These are phyloP conservation scores for Fukomys damarensis DNA, from an alignment of 2,113 vertebrate genomes.

Conservation along the genomic window DNA sequence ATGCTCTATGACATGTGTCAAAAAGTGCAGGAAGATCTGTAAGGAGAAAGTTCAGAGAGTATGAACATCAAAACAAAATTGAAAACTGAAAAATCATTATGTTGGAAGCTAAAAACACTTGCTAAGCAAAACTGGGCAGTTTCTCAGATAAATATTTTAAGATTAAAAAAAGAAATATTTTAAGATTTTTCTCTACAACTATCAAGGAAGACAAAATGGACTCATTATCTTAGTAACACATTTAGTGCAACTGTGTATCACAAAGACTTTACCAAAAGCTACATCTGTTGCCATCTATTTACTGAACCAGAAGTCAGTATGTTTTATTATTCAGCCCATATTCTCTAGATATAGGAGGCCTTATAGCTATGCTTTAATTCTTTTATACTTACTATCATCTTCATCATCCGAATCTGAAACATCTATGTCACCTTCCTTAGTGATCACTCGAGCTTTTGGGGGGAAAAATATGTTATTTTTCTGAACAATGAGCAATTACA, in stretches of 20 bases:
- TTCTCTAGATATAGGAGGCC: background rate
- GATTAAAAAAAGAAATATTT: constrained; percentile 27
- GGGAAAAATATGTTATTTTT: constrained; percentile 27
- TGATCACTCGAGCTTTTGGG: constrained; percentile 89
- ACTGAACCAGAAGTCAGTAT: background rate
- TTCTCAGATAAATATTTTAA: background rate
- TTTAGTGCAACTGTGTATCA: background rate
- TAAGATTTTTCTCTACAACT: constrained; percentile 33
- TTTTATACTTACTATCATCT: constrained; percentile 92
- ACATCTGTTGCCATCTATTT: background rate
- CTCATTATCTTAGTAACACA: background rate
- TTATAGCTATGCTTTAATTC: background rate
- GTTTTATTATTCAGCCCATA: background rate
- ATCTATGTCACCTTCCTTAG: constrained; percentile 93
- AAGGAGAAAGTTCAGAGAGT: constrained; percentile 41
- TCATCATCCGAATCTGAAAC: constrained; percentile 98
- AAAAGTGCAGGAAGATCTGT: constrained; percentile 92
- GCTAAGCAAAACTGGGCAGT: constrained; percentile 4
- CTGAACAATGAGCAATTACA: background rate
- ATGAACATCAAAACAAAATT: background rate
- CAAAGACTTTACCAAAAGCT: background rate
- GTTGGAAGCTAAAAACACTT: background rate
- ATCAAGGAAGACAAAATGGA: background rate
- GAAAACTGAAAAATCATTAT: constrained; percentile 12
- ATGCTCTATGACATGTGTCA: constrained; percentile 92